These are phyloP conservation scores for Rhinoptilus africanus DNA, from an alignment of 2,113 vertebrate genomes.

Conservation along the genomic window DNA sequence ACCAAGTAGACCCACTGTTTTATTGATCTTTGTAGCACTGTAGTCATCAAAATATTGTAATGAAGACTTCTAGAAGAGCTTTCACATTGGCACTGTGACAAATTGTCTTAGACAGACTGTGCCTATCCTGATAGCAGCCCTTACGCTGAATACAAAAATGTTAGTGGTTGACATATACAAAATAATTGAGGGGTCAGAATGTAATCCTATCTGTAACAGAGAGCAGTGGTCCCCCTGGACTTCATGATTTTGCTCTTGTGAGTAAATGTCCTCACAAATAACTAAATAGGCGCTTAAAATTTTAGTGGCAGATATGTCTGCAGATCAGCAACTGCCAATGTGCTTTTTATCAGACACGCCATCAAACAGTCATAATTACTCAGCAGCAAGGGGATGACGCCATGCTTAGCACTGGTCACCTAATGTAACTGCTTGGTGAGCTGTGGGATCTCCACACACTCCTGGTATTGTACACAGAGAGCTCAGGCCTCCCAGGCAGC, in stretches of 20 bases:
- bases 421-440: not conserved
- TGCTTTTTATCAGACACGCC: not conserved
- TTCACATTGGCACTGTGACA: not conserved
- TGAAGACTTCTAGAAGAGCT: not conserved
- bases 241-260: not conserved
- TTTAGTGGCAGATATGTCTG: not conserved
- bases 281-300: not conserved
- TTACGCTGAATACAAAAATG: not conserved
- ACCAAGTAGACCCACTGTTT: not conserved
- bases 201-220: not conserved
- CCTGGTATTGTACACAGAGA: not conserved
- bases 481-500: not conserved
- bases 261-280: not conserved
- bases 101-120: not conserved
- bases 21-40: not conserved
- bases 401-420: rapidly evolving
- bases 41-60: not conserved
- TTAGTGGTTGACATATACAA: not conserved
- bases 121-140: not conserved
- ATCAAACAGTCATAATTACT: not conserved
- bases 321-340: not conserved
- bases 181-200: not conserved
- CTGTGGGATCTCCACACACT: not conserved
- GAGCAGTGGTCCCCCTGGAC: not conserved
- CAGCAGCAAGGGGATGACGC: not conserved